Base-by-base conservation (phyloP, 2,113 vertebrate genomes). In the Clinocottus analis region DNA sequence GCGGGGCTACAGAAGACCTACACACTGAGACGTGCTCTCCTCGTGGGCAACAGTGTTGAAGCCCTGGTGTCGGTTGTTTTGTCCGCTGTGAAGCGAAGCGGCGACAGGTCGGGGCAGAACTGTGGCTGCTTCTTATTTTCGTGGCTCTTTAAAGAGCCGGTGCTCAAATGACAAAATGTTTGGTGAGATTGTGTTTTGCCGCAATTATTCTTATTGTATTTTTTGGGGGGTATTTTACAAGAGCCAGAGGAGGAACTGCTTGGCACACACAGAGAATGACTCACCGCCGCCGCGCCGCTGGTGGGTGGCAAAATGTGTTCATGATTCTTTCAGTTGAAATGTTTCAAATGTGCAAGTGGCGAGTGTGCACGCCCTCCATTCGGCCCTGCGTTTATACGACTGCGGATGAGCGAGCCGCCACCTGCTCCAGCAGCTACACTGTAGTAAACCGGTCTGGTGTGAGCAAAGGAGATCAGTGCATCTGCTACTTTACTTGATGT, bases 301-400 rank as follows among this genome's bases (percentile, higher is more conserved):
- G 45, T 63, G 69, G 73, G 60, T 76, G 81, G 55, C 59, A 59
- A 5, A 33, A 8, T 43, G 39, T 45, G 21, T 58, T 43, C 33
- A 19, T 35, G 73, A 17, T 0, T 10, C 55, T 66, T 74, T 80
- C n/a, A 69, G 80, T 79, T 80, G 69, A 45, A 29, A 66, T 79
- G 79, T 67, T 82, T 71, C 59, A 82, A 80, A 80, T n/a, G 39
- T 16, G 43, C 33, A 31, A 56, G 27, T 11, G 23, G 4, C 0
- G 21, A 77, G 72, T 1, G 12, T 51, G 58, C 45, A 59, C 45
- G 45, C 17, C 7, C 8, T 77, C 27, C 65, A 35, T 75, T 75
- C 21, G 25, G 58, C 9, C 10, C 47, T 1, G 9, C 71, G 82
- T 77, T 88, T 79, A 55, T 55, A 74, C 56, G 58, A 61, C 71